Base-by-base conservation (phyloP, 53 echinoderm and acorn worm species). In the Holothuria scabra region DNA sequence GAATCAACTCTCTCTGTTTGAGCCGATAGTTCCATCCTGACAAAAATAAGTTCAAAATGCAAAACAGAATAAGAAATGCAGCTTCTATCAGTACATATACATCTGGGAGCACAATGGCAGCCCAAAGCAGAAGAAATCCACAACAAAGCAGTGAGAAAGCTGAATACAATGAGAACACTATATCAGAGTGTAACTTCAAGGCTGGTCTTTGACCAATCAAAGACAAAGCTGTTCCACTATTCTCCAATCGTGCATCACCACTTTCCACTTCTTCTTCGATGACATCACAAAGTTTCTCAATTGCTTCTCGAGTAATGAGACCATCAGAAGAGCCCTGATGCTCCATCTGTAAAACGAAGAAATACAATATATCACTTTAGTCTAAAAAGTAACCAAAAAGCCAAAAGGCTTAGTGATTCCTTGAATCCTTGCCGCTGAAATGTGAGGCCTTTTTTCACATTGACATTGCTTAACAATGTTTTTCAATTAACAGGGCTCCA, bases 11-110 rank as follows among this genome's bases (percentile, higher is more conserved):
- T 12, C 67, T 85, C 16, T 89, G 69, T 30, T 90, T 84, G 78
- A 95, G 88, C 18, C 46, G 84, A 29, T 76, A 66, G 61, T 95
- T 91, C 91, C 93, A 93, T 16, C 89, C 87, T 32, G 87, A 90
- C 66, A 91, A 67, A 41, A 83, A 91, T 23, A 80, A 28, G 81
- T 91, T 93, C 49, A 95, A n/a, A 28, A 67, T 46, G 34, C 93
- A 66, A 35, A 91, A 85, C 30, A 87, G 18, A 19, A 87, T 59
- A n/a, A 95, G 81, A 32, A 95, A 84, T 11, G 65, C 56, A 32
- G 85, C 79, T 80, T 95, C 90, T 33, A 93, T 57, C 16, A 91
- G 44, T 26, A 87, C 52, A 20, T 82, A 84, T n/a, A 56, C 52
- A 65, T 93, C 89, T 20, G 79, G 68, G 6, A 78, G 60, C 26